Conservation (phyloP, 2,888 invertebrate species). For the Chesias legatella region DNA sequence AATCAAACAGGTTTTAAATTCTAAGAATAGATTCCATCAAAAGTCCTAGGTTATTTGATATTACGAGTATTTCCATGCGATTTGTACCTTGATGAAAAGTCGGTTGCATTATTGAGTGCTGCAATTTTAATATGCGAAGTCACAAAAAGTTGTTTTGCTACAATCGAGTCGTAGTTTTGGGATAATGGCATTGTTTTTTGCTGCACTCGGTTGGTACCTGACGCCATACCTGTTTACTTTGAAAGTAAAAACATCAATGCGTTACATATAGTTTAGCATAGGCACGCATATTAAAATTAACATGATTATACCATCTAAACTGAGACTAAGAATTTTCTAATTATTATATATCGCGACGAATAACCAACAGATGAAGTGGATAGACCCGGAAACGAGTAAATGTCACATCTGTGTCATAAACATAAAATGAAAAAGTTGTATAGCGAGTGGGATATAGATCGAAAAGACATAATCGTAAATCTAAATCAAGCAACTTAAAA, state of each 20-base stretch:
- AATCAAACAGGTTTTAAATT: too few relatives aligned
- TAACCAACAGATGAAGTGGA: conserved; percentile 3
- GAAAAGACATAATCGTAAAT: conserved; percentile 5
- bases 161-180: conserved; percentile 2
- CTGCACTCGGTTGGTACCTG: background rate
- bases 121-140: background rate
- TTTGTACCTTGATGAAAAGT: conserved; percentile 3
- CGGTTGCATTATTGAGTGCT: conserved; percentile 3
- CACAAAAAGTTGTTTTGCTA: conserved; percentile 37
- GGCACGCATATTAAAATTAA: too few relatives aligned
- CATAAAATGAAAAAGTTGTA: conserved; percentile 9
- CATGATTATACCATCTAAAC: too few relatives aligned
- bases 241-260: too few relatives aligned
- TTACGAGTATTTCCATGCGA: conserved; percentile 9
- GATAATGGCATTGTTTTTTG: too few relatives aligned
- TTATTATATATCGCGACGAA: background rate
- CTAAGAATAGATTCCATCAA: too few relatives aligned
- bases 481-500: too few relatives aligned
- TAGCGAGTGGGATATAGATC: conserved; percentile 15
- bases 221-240: too few relatives aligned
- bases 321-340: background rate
- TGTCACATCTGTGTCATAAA: conserved; percentile 20
- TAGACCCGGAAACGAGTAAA: conserved; percentile 22
- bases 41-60: too few relatives aligned
- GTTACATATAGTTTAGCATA: too few relatives aligned